These are phyloP conservation scores for Colossoma macropomum DNA, from an alignment of 2,113 vertebrate species.

Conservation along the genomic window DNA sequence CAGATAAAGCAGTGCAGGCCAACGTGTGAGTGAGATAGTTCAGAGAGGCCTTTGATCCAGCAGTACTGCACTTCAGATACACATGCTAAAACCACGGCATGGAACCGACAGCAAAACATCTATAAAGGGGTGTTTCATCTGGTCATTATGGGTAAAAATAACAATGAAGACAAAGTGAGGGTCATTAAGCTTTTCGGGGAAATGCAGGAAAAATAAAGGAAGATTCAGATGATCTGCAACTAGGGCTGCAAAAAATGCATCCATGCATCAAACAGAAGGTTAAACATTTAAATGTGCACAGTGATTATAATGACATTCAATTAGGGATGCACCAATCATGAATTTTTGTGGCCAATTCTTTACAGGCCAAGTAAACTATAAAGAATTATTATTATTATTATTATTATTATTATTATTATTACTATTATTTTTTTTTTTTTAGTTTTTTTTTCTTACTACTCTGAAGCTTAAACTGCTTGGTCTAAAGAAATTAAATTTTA, in stretches of 20 bases:
- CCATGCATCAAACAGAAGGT: background rate
- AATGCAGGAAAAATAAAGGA: background rate
- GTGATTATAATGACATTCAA: too few species aligned
- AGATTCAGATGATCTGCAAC: background rate
- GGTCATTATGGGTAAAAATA: background rate
- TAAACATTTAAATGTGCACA: too few species aligned
- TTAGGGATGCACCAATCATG: too few species aligned
- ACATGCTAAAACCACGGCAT: conserved; percentile 27
- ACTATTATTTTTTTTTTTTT: too few species aligned
- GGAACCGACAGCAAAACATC: conserved; percentile 23
- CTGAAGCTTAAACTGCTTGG: too few species aligned
- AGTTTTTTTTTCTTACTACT: too few species aligned
- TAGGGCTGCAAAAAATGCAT: background rate
- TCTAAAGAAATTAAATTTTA: too few species aligned
- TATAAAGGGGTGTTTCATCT: conserved; percentile 24
- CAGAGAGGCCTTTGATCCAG: conserved; percentile 52
- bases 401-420: too few species aligned
- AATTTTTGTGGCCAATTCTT: too few species aligned
- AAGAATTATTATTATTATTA: too few species aligned
- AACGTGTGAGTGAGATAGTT: conserved; percentile 48
- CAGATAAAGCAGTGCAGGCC: conserved; percentile 42
- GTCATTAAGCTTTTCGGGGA: background rate
- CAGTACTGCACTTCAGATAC: conserved; percentile 36
- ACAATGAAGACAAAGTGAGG: conserved; percentile 31
- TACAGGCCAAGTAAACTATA: too few species aligned